Conservation (phyloP, 2,797 vertebrate species). For the Urosaurus nigricauda region DNA sequence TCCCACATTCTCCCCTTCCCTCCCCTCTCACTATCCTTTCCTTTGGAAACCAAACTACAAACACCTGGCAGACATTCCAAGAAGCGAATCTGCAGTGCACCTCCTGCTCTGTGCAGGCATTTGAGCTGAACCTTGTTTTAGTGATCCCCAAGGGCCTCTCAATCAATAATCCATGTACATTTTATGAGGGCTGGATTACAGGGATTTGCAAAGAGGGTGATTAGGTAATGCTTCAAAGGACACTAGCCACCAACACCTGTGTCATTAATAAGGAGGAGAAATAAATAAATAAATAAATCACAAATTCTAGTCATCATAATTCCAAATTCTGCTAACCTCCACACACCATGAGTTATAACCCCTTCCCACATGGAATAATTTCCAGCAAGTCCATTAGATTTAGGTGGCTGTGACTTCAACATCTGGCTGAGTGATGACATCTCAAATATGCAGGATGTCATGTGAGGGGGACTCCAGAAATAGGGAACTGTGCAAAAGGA, state of each 20-base stretch:
- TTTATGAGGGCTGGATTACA: constrained; percentile 81
- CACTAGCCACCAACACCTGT: constrained; percentile 77
- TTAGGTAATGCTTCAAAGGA: constrained; percentile 81
- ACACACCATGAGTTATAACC: constrained; percentile 69
- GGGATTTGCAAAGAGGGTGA: constrained; percentile 79
- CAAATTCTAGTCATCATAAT: constrained; percentile 64
- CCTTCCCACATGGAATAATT: constrained; percentile 61
- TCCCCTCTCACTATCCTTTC: constrained; percentile 60
- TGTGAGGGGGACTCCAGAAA: constrained; percentile 54
- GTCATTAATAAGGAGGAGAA: constrained; percentile 75
- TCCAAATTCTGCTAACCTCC: constrained; percentile 71
- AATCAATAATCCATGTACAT: constrained; percentile 82
- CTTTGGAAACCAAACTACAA: constrained; percentile 65
- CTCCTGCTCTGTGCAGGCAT: constrained; percentile 66
- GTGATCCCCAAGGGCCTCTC: constrained; percentile 79
- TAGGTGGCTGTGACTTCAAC: constrained; percentile 69
- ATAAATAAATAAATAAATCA: constrained; percentile 34
- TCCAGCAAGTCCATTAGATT: constrained; percentile 62
- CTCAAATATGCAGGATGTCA: constrained; percentile 63
- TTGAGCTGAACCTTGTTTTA: constrained; percentile 74
- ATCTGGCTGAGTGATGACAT: constrained; percentile 77
- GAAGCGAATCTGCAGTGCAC: constrained; percentile 62
- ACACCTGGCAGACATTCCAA: constrained; percentile 81
- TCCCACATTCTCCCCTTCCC: constrained; percentile 53
- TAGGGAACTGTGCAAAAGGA: constrained; percentile 54